phyloP scores from a whole-genome alignment of 1,140 invertebrate species.

The Daktulosphaira vitifoliae region DNA sequence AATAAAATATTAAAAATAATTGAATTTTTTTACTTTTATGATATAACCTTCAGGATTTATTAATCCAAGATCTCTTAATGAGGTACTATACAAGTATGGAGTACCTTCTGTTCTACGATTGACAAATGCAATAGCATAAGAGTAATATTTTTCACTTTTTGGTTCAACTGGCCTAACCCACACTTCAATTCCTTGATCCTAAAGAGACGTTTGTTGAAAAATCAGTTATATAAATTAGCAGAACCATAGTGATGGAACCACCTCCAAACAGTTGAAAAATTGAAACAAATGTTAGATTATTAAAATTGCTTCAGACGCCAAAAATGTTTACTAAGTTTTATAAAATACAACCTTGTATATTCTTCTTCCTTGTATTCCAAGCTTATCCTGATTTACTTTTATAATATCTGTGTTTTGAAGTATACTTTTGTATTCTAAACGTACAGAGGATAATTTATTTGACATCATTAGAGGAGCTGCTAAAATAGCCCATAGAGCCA shows the following conservation, averaged over 20 bases:
- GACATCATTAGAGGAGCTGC: slow-evolving; percentile 87
- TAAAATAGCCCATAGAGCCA: slow-evolving; percentile 84
- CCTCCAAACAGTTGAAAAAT: too few relatives aligned
- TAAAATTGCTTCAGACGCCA: too few relatives aligned
- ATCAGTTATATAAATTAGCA: too few relatives aligned
- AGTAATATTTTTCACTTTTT: slow-evolving; percentile 42
- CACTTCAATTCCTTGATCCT: slow-evolving; percentile 46
- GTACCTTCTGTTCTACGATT: slow-evolving; percentile 52
- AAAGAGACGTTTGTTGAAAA: too few relatives aligned
- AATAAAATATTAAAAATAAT: slow-evolving; percentile 2
- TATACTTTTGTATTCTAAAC: slow-evolving; percentile 62
- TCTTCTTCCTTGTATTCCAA: slow-evolving; percentile 59
- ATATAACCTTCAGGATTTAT: slow-evolving; percentile 66
- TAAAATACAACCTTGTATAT: slow-evolving; percentile 44
- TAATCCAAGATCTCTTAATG: slow-evolving; percentile 62
- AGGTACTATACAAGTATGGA: slow-evolving; percentile 49
- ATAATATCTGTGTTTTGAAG: slow-evolving; percentile 66
- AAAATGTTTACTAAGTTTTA: neutral
- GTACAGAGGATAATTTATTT: slow-evolving; percentile 65
- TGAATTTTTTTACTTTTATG: slow-evolving; percentile 57
- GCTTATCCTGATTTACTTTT: slow-evolving; percentile 72
- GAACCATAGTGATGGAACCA: too few relatives aligned
- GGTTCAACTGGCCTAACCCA: slow-evolving; percentile 47
- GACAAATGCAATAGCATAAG: slow-evolving; percentile 51
- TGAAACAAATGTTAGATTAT: too few relatives aligned